These are phyloP conservation scores for Temnothorax unifasciatus DNA, from an alignment of 2,888 invertebrate species.

Conservation along the genomic window DNA sequence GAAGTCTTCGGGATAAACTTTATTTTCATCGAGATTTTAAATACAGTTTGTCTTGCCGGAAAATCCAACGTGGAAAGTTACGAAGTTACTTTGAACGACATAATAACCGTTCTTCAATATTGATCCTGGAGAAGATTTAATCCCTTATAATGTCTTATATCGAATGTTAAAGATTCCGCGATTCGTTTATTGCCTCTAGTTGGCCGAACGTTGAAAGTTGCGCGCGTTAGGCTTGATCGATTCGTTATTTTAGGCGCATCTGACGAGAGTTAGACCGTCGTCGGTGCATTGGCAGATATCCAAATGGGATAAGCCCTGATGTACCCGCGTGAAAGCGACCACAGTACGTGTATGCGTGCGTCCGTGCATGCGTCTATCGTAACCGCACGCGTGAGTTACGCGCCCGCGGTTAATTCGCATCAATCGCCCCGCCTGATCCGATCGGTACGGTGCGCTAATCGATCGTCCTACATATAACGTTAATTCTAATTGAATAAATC, in stretches of 20 bases:
- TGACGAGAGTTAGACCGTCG: conserved; percentile 76
- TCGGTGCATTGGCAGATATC: conserved; percentile 79
- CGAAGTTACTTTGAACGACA: background rate
- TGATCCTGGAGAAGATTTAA: background rate
- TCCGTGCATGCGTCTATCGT: background rate
- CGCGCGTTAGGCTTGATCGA: conserved; percentile 56
- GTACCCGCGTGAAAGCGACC: conserved; percentile 69
- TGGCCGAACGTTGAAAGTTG: conserved; percentile 37
- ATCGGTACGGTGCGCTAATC: conserved; percentile 33
- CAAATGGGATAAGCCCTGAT: conserved; percentile 80
- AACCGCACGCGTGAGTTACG: conserved; percentile 55
- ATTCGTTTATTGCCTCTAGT: conserved; percentile 33
- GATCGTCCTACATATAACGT: conserved; percentile 42
- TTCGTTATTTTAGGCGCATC: conserved; percentile 80
- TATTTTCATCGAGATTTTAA: background rate
- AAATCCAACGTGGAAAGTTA: background rate
- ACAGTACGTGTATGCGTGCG: conserved; percentile 49
- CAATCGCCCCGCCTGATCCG: conserved; percentile 11
- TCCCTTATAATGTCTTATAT: background rate
- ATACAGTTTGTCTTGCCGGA: no score
- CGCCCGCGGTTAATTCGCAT: conserved; percentile 55
- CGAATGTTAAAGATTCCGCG: conserved; percentile 22
- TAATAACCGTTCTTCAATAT: background rate
- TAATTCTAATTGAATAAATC: conserved; percentile 32
- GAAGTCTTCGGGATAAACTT: background rate